phyloP scores from a whole-genome alignment of 2,888 invertebrate genomes.

The Bedellia somnulentella region DNA sequence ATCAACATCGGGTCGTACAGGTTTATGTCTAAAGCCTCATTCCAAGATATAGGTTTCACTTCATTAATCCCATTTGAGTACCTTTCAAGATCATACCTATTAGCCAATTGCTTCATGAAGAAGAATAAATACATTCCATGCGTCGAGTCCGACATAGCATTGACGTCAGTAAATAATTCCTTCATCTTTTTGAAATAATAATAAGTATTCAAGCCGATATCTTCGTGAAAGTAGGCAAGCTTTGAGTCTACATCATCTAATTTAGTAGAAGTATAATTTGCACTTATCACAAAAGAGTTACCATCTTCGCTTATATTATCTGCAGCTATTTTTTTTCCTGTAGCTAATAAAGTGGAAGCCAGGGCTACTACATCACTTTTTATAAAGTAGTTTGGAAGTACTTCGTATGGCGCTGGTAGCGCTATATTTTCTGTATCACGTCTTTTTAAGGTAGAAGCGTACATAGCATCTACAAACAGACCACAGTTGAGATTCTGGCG shows the following conservation, averaged over 20 bases:
- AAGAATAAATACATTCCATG: slow-evolving; percentile 67
- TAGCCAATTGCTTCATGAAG: slow-evolving; percentile 67
- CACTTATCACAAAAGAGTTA: slow-evolving; percentile 32
- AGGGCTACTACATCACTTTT: slow-evolving; percentile 57
- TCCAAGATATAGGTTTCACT: slow-evolving; percentile 56
- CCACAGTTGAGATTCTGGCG: slow-evolving; percentile 66
- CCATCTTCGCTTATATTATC: slow-evolving; percentile 31
- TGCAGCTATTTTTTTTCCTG: slow-evolving; percentile 11
- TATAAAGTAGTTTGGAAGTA: slow-evolving; percentile 68
- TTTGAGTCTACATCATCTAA: slow-evolving; percentile 52
- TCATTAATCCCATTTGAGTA: slow-evolving; percentile 66
- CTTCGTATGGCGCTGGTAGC: slow-evolving; percentile 68
- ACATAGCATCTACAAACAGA: slow-evolving; percentile 63
- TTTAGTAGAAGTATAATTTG: slow-evolving; percentile 39
- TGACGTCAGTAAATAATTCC: slow-evolving; percentile 49
- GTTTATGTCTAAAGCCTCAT: slow-evolving; percentile 40
- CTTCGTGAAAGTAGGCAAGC: slow-evolving; percentile 72
- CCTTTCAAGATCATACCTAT: slow-evolving; percentile 72
- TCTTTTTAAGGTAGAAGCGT: slow-evolving; percentile 59
- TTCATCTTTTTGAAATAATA: slow-evolving; percentile 63
- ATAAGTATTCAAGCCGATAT: slow-evolving; percentile 67
- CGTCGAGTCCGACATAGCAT: slow-evolving; percentile 35
- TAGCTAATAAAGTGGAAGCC: neutral
- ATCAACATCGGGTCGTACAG: slow-evolving; percentile 64
- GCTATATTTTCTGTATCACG: slow-evolving; percentile 59